phyloP scores from a whole-genome alignment of 2,797 vertebrate species.

The Ciconia nigra region DNA sequence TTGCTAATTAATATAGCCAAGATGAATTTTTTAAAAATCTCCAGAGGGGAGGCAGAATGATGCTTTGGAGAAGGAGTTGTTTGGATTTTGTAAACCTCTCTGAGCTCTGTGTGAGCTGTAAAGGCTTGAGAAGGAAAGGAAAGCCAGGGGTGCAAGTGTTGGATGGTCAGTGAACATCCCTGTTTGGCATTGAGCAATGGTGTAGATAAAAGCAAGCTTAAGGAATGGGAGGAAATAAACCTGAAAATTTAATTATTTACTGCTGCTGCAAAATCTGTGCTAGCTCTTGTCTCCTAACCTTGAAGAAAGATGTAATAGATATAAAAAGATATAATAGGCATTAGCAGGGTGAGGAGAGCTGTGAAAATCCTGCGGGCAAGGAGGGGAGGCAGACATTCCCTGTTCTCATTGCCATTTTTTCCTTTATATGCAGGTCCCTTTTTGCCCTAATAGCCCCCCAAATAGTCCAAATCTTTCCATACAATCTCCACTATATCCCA shows the following conservation, averaged over 20 bases:
- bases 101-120: neutral
- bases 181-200: neutral
- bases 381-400: neutral
- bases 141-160: neutral
- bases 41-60: accelerated
- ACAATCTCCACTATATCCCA: neutral
- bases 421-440: neutral
- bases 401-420: neutral
- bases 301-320: neutral
- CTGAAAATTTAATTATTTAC: neutral
- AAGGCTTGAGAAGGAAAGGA: neutral
- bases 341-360: neutral
- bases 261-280: neutral
- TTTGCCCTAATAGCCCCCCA: neutral
- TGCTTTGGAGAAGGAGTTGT: neutral
- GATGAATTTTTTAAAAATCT: neutral
- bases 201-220: neutral
- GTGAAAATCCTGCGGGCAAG: neutral
- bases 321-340: neutral
- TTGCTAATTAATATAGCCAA: neutral
- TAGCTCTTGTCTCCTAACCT: neutral
- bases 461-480: neutral
- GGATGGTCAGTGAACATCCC: neutral
- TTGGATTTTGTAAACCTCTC: neutral
- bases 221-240: neutral